These are phyloP conservation scores for Isichthys henryi DNA, from an alignment of 2,113 vertebrate genomes.

Conservation along the genomic window DNA sequence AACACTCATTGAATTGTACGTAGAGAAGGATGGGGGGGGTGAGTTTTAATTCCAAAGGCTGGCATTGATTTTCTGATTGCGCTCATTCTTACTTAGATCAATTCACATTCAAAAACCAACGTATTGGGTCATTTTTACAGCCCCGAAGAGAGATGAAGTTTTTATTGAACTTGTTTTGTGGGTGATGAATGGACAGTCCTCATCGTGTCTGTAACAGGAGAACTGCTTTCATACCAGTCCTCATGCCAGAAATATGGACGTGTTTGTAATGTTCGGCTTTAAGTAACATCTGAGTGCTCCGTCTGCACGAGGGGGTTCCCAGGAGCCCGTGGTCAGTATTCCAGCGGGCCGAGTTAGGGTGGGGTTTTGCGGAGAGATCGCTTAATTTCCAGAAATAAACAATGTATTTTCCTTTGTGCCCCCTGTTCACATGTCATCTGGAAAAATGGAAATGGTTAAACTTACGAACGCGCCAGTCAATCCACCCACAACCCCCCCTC, in stretches of 20 bases:
- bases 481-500: no score
- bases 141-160: neutral
- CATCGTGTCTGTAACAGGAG: neutral
- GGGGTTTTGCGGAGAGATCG: neutral
- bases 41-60: neutral
- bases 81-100: neutral
- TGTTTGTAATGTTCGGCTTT: neutral
- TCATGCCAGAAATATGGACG: neutral
- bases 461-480: neutral
- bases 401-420: neutral
- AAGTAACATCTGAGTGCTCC: neutral
- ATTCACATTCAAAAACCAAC: no score
- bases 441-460: neutral
- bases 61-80: conserved; percentile 10
- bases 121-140: neutral
- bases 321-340: neutral
- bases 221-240: neutral
- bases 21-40: neutral
- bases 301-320: neutral
- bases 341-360: neutral
- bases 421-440: neutral
- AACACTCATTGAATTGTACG: neutral
- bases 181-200: neutral
- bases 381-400: neutral
- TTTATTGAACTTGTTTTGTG: neutral